Conservation (phyloP, 1,140 invertebrate genomes). For the Proctacanthus coquilletti region DNA sequence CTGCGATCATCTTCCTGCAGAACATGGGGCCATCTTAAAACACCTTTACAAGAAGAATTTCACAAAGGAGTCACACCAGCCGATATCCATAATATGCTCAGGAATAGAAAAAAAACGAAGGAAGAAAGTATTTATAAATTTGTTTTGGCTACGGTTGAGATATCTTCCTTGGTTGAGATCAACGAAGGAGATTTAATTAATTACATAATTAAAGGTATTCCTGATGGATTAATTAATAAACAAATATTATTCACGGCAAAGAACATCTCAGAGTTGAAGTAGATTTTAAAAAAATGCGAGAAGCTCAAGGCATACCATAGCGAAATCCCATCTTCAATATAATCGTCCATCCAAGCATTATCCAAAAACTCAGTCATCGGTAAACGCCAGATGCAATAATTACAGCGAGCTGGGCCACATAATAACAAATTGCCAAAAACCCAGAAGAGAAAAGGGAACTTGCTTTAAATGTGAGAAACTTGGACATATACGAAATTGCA, state of each 20-base stretch:
- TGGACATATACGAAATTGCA: too few species aligned
- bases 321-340: background rate
- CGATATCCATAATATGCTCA: background rate
- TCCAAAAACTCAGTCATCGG: background rate
- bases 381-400: background rate
- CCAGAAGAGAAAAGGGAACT: background rate
- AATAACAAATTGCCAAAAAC: background rate
- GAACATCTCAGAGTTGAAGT: background rate
- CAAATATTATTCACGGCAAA: background rate
- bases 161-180: background rate
- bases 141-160: background rate
- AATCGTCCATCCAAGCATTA: background rate
- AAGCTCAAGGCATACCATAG: background rate
- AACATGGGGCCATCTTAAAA: background rate
- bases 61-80: background rate
- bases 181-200: conserved; percentile 1
- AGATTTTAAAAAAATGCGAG: background rate
- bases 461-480: background rate
- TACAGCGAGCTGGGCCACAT: background rate
- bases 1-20: background rate
- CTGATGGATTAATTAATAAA: background rate
- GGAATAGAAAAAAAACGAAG: background rate
- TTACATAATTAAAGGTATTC: background rate
- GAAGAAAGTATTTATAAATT: background rate
- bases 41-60: background rate